phyloP scores from a whole-genome alignment of 2,797 vertebrate species.

The Borostomias antarcticus region DNA sequence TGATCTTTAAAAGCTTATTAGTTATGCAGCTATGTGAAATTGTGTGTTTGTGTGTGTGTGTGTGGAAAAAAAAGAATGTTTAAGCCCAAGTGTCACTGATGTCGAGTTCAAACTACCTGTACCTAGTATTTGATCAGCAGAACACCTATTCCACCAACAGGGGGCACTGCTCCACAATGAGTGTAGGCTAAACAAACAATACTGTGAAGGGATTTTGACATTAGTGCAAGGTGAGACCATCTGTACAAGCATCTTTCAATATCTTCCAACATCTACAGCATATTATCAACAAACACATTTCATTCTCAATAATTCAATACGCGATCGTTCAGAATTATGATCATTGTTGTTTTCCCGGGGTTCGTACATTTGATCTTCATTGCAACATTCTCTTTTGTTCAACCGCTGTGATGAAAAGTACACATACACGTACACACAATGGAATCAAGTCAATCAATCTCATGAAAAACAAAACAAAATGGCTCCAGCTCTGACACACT shows the following conservation, averaged over 20 bases:
- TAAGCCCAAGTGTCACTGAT: not conserved
- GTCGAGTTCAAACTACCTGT: conserved; percentile 15
- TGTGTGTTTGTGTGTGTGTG: not conserved
- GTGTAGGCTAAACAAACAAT: conserved; percentile 4
- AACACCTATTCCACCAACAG: not conserved
- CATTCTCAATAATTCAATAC: not conserved
- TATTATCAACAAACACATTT: not conserved
- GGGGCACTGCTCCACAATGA: conserved; percentile 24
- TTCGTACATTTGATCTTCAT: not conserved
- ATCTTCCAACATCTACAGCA: conserved; percentile 4
- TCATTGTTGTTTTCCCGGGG: not conserved
- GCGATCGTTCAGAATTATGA: not conserved
- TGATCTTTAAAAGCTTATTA: not conserved
- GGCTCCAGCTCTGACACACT: not conserved
- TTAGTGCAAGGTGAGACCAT: conserved; percentile 35
- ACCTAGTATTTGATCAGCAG: too few relatives aligned
- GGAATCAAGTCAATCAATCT: not conserved
- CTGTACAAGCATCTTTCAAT: conserved; percentile 19
- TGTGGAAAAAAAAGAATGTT: too few relatives aligned
- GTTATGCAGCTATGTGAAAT: not conserved
- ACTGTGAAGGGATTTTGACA: conserved; percentile 2
- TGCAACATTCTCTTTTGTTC: not conserved
- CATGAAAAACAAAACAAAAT: not conserved
- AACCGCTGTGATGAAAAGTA: not conserved
- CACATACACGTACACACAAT: not conserved